Percentiles rank a stretch among this genome's conserved stretches.
phyloP scores from a whole-genome alignment of 2,797 vertebrate genomes.

The Myotis pilosus region DNA sequence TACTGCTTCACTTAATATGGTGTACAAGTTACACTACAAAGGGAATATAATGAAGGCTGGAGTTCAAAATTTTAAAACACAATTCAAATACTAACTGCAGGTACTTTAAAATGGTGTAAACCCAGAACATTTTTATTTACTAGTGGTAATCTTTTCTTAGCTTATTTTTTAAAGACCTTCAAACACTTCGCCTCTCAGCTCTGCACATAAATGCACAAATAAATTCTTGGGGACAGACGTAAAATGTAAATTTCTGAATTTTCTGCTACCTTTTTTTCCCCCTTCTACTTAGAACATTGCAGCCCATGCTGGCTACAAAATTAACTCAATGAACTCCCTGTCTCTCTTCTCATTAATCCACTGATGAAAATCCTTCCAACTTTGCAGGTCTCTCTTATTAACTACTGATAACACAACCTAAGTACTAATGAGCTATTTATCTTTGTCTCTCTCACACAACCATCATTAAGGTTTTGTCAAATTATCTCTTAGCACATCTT shows the following conservation, averaged over 20 bases:
- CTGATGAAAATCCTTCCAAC: background rate
- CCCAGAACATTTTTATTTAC: background rate
- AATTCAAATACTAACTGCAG: constrained; percentile 3
- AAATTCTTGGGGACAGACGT: constrained; percentile 29
- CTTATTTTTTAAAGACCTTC: constrained; percentile 40
- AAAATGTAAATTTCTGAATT: background rate
- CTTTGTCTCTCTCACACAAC: background rate
- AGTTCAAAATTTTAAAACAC: constrained; percentile 16
- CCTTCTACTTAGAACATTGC: background rate
- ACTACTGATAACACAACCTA: background rate
- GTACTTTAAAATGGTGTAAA: constrained; percentile 13
- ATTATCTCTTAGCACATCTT: constrained; percentile 16
- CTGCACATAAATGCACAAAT: background rate
- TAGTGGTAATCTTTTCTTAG: background rate
- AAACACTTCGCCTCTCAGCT: background rate
- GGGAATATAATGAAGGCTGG: background rate
- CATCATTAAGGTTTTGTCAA: background rate
- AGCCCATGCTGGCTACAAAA: constrained; percentile 27
- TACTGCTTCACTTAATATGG: background rate
- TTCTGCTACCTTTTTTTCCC: background rate
- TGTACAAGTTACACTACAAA: background rate
- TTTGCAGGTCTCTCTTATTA: constrained; percentile 32
- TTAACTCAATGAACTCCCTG: background rate
- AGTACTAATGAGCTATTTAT: constrained; percentile 42
- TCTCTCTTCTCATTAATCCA: constrained; percentile 4